These are phyloP conservation scores for Nyctereutes procyonoides DNA, from an alignment of 2,113 vertebrate genomes.

Conservation along the genomic window DNA sequence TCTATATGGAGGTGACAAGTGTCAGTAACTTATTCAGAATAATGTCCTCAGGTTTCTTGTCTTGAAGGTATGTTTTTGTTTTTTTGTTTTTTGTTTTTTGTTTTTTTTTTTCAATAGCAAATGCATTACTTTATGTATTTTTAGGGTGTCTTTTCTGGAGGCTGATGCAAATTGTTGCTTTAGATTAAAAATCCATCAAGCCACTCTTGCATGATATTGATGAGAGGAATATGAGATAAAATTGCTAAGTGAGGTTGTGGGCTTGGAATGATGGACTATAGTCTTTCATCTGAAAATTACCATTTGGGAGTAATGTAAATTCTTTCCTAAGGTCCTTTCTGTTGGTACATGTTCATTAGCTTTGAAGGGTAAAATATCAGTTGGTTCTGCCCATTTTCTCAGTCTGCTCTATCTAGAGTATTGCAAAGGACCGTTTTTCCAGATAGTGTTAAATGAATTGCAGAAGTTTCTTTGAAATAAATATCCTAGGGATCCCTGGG, in stretches of 20 bases:
- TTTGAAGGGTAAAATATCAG: constrained; percentile 40
- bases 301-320: not conserved
- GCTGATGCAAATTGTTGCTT: not conserved
- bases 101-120: not conserved
- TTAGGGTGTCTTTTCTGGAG: not conserved
- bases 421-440: constrained; percentile 14
- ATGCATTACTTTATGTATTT: not conserved
- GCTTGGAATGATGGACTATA: not conserved
- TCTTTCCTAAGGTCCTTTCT: constrained; percentile 41
- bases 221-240: not conserved
- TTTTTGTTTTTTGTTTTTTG: not conserved
- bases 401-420: not conserved
- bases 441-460: constrained; percentile 8
- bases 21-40: not conserved
- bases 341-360: constrained; percentile 15
- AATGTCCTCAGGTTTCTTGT: not conserved
- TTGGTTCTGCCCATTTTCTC: constrained; percentile 49
- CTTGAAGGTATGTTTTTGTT: not conserved
- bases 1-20: not conserved
- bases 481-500: not conserved
- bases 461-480: not conserved
- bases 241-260: constrained; percentile 10
- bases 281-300: constrained; percentile 26
- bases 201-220: not conserved
- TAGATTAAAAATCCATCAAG: constrained; percentile 5